phyloP scores from a whole-genome alignment of 2,888 invertebrate genomes.

The Ormyrus rosae region DNA sequence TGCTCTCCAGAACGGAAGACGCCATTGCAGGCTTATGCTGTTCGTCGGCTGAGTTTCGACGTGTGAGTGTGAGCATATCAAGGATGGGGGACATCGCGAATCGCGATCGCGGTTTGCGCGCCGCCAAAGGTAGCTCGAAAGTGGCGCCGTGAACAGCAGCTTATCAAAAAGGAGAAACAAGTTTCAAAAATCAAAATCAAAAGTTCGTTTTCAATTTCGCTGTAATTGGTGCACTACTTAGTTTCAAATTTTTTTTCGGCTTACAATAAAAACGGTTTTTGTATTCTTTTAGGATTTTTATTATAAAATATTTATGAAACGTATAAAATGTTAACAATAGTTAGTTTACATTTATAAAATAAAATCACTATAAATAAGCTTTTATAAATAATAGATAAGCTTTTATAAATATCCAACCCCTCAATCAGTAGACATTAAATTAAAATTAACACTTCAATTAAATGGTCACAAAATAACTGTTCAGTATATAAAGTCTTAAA shows the following conservation, averaged over 20 bases:
- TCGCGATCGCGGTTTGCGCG: no score
- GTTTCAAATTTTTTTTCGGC: no score
- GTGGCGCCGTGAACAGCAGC: no score
- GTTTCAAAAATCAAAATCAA: no score
- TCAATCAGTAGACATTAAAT: background rate
- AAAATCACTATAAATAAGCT: constrained; percentile 18
- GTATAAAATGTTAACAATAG: constrained; percentile 28
- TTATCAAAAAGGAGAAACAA: no score
- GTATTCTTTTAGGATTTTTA: constrained; percentile 5
- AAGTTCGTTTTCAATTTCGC: no score
- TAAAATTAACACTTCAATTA: background rate
- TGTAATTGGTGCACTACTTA: no score
- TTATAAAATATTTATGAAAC: constrained; percentile 30
- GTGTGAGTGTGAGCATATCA: background rate
- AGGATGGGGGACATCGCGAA: no score
- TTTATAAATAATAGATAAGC: constrained; percentile 14
- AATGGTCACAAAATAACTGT: background rate
- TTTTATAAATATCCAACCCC: constrained; percentile 9
- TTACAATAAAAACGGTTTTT: no score
- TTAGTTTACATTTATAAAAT: background rate
- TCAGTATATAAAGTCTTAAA: no score
- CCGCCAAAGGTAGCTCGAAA: no score
- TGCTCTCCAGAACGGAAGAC: constrained; percentile 56
- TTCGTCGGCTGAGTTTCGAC: background rate
- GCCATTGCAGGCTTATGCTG: constrained; percentile 50